Evolutionary conservation across 1,140 invertebrate species (phyloP).

Genomic region (Hermetia illucens): DNA sequence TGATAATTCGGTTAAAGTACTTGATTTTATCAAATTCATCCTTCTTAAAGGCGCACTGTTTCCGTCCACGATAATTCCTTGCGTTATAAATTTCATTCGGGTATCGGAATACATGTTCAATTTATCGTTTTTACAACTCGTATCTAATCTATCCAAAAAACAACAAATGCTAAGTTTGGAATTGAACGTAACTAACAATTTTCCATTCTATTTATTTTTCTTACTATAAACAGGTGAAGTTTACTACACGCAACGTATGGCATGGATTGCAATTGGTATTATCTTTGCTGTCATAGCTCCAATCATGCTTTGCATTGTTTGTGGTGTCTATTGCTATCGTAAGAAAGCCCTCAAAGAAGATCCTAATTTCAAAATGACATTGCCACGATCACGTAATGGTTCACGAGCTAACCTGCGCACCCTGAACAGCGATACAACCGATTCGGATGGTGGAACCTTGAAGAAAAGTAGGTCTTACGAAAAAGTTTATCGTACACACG

Average conservation of each 20-base stretch:
- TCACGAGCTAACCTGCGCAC: slow-evolving; percentile 36
- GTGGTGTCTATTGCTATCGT: slow-evolving; percentile 49
- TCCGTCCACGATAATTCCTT: too few relatives aligned
- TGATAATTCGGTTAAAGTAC: too few relatives aligned
- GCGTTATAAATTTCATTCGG: too few relatives aligned
- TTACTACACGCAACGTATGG: slow-evolving; percentile 30
- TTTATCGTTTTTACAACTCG: too few relatives aligned
- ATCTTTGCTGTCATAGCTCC: slow-evolving; percentile 63
- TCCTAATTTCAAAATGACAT: slow-evolving; percentile 25
- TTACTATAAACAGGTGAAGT: slow-evolving; percentile 24
- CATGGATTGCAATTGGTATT: slow-evolving; percentile 56
- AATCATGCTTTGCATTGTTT: slow-evolving; percentile 54
- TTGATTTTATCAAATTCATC: too few relatives aligned
- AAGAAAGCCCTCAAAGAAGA: slow-evolving; percentile 36
- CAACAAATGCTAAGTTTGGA: too few relatives aligned
- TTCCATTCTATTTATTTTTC: too few relatives aligned
- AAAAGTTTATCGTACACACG: slow-evolving; percentile 63
- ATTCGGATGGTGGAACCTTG: slow-evolving; percentile 19
- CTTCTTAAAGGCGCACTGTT: too few relatives aligned
- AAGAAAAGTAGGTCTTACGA: slow-evolving; percentile 59
- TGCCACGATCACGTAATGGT: slow-evolving; percentile 37
- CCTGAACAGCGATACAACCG: slow-evolving; percentile 24
- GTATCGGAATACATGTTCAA: too few relatives aligned
- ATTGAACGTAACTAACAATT: too few relatives aligned
- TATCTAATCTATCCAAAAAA: too few relatives aligned